Conservation (phyloP, 2,888 invertebrate species). For the Dolomedes plantarius region DNA sequence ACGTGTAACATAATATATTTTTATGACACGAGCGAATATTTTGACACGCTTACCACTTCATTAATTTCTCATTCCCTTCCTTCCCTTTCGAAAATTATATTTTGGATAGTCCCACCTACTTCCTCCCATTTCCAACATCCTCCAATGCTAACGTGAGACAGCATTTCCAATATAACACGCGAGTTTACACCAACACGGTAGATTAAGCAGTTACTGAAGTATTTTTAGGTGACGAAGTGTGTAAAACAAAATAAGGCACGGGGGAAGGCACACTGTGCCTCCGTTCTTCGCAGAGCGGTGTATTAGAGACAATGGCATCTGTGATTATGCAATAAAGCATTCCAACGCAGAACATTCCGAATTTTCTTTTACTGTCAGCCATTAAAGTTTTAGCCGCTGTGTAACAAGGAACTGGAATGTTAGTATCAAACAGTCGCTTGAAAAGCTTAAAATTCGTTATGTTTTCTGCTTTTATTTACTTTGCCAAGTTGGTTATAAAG, state of each 20-base stretch:
- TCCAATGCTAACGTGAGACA: not conserved
- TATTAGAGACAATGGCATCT: not conserved
- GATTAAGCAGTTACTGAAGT: conserved; percentile 7
- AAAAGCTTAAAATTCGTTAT: too few species aligned
- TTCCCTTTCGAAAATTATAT: conserved; percentile 16
- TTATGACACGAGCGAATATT: conserved; percentile 21
- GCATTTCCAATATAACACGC: conserved; percentile 7
- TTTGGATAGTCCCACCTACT: conserved; percentile 34
- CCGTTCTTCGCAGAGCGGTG: not conserved
- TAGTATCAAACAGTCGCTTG: too few species aligned
- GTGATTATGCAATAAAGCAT: too few species aligned
- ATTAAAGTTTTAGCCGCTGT: too few species aligned
- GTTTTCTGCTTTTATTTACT: too few species aligned
- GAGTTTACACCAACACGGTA: not conserved
- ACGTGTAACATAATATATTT: not conserved
- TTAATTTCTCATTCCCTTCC: conserved; percentile 28
- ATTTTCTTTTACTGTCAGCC: too few species aligned
- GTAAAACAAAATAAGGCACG: too few species aligned
- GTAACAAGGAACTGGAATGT: too few species aligned
- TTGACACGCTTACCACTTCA: conserved; percentile 49
- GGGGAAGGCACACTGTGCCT: not conserved
- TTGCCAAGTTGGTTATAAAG: too few species aligned
- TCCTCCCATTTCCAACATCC: conserved; percentile 18
- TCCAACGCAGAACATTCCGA: too few species aligned
- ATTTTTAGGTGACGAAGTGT: not conserved